phyloP scores from a whole-genome alignment of 1,140 invertebrate species.

The Aphelinus certus region DNA sequence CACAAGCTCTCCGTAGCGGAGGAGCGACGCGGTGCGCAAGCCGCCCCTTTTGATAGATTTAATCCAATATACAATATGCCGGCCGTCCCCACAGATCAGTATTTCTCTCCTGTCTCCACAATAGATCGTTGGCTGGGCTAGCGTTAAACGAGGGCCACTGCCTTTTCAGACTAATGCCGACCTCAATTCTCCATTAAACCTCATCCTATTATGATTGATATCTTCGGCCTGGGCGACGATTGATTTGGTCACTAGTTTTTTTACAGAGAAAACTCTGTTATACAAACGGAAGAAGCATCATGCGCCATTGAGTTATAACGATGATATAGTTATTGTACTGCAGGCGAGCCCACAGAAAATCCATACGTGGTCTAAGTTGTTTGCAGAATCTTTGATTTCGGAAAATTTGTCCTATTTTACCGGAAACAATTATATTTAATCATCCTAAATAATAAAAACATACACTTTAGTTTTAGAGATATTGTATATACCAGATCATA shows the following conservation, averaged over 20 bases:
- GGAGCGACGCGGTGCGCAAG: conserved; percentile 45
- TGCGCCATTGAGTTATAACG: not conserved
- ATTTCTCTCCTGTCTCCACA: conserved; percentile 15
- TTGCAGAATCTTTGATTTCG: too few relatives aligned
- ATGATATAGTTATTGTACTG: too few relatives aligned
- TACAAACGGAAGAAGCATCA: not conserved
- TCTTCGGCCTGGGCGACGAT: conserved; percentile 20
- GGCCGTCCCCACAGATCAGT: conserved; percentile 43
- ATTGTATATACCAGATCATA: too few relatives aligned
- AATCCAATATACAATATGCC: conserved; percentile 65
- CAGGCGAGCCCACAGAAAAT: too few relatives aligned
- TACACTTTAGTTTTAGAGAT: too few relatives aligned
- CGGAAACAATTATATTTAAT: too few relatives aligned
- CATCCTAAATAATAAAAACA: too few relatives aligned
- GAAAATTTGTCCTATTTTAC: too few relatives aligned
- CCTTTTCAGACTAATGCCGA: conserved; percentile 63
- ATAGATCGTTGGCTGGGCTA: conserved; percentile 39
- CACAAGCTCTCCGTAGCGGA: conserved; percentile 59
- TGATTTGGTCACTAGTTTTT: not conserved
- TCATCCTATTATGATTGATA: conserved; percentile 64
- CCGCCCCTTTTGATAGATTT: conserved; percentile 57
- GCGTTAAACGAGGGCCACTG: conserved; percentile 56
- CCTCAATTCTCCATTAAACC: conserved; percentile 62
- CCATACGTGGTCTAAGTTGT: too few relatives aligned
- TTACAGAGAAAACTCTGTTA: too few relatives aligned